These are phyloP conservation scores for Drepanosiphum platanoidis DNA, from an alignment of 2,888 invertebrate species.

Conservation along the genomic window DNA sequence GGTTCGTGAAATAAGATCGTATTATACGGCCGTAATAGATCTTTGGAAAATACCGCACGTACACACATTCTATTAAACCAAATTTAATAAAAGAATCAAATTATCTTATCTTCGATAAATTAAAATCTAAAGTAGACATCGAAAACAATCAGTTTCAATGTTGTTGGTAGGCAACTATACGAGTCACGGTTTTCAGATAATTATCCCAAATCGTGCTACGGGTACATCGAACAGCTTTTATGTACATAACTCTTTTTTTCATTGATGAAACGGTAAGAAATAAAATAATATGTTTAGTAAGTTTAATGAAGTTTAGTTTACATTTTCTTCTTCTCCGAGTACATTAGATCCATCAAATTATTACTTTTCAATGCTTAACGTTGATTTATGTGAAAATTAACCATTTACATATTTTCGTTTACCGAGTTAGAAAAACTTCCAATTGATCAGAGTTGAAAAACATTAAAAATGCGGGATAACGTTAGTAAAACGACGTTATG, in stretches of 20 bases:
- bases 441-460: too few species aligned
- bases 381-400: too few species aligned
- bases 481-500: too few species aligned
- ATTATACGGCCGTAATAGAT: neutral
- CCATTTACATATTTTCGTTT: neutral
- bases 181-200: too few species aligned
- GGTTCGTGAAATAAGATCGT: neutral
- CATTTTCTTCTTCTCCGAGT: neutral
- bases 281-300: too few species aligned
- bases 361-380: neutral
- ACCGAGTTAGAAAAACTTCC: neutral
- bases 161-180: too few species aligned
- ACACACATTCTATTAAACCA: neutral
- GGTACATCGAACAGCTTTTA: neutral
- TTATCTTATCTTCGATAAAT: neutral
- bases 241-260: neutral
- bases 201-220: too few species aligned
- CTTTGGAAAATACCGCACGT: neutral
- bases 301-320: neutral
- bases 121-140: neutral
- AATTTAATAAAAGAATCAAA: neutral
- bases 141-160: conserved; percentile 14
- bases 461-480: neutral
- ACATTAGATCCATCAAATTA: neutral
- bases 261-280: neutral